phyloP scores from a whole-genome alignment of 2,888 invertebrate genomes.

The Heliothis peltigera region DNA sequence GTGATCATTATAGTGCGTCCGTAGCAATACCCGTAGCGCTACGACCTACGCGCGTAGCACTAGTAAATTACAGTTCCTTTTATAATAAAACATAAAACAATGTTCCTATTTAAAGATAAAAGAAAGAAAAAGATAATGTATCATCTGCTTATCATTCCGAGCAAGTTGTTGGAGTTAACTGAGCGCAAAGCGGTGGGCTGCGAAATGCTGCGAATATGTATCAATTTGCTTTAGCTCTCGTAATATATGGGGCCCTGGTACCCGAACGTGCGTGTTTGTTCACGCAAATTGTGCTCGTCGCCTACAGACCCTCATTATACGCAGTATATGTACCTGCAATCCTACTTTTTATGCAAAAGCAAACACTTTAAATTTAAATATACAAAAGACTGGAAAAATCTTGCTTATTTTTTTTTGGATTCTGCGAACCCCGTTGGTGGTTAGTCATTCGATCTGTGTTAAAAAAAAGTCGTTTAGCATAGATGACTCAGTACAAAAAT shows the following conservation, averaged over 20 bases:
- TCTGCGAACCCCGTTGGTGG: conserved; percentile 22
- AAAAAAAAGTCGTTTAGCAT: conserved; percentile 18
- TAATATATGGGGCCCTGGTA: conserved; percentile 44
- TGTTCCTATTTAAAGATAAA: conserved; percentile 19
- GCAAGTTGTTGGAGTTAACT: conserved; percentile 57
- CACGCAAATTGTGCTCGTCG: conserved; percentile 47
- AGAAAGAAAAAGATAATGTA: conserved; percentile 45
- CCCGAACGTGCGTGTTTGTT: conserved; percentile 31
- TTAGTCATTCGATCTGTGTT: conserved; percentile 43
- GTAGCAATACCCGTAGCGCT: conserved; percentile 42
- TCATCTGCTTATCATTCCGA: conserved; percentile 57
- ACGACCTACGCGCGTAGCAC: conserved; percentile 16
- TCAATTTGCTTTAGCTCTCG: conserved; percentile 47
- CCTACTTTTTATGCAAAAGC: conserved; percentile 44
- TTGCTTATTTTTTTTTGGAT: conserved; percentile 32
- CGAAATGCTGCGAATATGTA: conserved; percentile 41
- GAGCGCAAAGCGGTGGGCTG: conserved; percentile 41
- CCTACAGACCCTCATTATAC: conserved; percentile 24
- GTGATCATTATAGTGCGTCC: conserved; percentile 11
- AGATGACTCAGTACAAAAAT: conserved; percentile 6
- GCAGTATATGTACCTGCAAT: conserved; percentile 16
- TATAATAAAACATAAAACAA: neutral
- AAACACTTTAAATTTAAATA: conserved; percentile 49
- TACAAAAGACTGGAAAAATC: conserved; percentile 37
- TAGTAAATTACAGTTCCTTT: conserved; percentile 11